phyloP scores from a whole-genome alignment of 30 jellyfish, hydroid and myxozoan species.

The Haliclystus octoradiatus region DNA sequence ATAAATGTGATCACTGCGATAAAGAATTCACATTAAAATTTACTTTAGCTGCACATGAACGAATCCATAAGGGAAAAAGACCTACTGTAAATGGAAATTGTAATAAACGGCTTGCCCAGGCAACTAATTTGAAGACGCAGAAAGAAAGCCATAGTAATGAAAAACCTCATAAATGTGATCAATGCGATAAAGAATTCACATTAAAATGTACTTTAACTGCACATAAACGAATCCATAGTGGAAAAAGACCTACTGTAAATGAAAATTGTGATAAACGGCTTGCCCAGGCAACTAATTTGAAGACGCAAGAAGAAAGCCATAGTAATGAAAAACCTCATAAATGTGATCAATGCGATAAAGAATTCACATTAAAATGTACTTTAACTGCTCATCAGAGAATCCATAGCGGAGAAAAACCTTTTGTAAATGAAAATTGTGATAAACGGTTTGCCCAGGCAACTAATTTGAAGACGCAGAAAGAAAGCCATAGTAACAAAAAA shows the following conservation, averaged over 20 bases:
- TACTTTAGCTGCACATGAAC: not conserved
- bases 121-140: conserved; percentile 3
- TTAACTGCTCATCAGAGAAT: conserved; percentile 4
- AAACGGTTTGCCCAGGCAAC: conserved; percentile 2
- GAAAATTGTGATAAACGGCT: not conserved
- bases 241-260: not conserved
- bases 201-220: not conserved
- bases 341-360: too few relatives aligned
- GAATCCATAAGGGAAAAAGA: conserved; percentile 2
- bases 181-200: conserved; percentile 1
- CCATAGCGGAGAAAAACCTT: conserved; percentile 8
- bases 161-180: conserved; percentile 3
- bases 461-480: not conserved
- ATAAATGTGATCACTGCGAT: too few relatives aligned
- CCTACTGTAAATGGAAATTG: not conserved
- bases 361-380: too few relatives aligned
- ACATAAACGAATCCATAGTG: not conserved
- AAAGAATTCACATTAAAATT: too few relatives aligned
- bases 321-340: too few relatives aligned
- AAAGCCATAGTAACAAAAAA: too few relatives aligned
- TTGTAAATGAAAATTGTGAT: not conserved
- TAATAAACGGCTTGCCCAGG: conserved; percentile 1
- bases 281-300: not conserved
- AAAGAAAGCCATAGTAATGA: not conserved
- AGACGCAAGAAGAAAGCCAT: too few relatives aligned